Percentiles rank a stretch among this genome's conserved stretches.
Conservation (phyloP, 2,888 invertebrate genomes). For the Fragum fragum region DNA sequence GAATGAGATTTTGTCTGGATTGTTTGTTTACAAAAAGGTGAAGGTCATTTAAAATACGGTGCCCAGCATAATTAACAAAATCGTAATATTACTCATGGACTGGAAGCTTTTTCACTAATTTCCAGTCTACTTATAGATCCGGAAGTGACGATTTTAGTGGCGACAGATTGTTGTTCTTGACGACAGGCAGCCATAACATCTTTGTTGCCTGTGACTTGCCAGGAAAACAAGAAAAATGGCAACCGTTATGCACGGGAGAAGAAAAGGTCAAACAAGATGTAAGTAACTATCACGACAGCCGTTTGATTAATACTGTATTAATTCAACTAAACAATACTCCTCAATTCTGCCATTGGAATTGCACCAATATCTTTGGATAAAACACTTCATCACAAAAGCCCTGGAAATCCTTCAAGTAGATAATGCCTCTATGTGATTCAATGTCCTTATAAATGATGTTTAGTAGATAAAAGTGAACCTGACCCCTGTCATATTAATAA, state of each 20-base stretch:
- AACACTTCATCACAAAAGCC: too few relatives aligned
- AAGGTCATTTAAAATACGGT: conserved; percentile 32
- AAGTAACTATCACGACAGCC: background rate
- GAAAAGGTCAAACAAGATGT: conserved; percentile 40
- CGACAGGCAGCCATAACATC: conserved; percentile 62
- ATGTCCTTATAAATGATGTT: too few relatives aligned
- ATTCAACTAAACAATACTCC: too few relatives aligned
- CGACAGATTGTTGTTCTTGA: conserved; percentile 76
- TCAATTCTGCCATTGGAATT: too few relatives aligned
- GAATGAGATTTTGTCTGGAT: too few relatives aligned
- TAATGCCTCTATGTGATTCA: too few relatives aligned
- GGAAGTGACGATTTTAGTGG: conserved; percentile 72
- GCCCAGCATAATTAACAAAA: background rate
- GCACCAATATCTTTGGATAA: too few relatives aligned
- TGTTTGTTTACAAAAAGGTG: conserved; percentile 43
- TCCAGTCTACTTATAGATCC: background rate
- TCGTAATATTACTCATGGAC: background rate
- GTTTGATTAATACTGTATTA: too few relatives aligned
- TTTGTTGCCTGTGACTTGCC: background rate
- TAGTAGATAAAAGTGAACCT: too few relatives aligned
- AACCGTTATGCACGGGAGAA: conserved; percentile 79
- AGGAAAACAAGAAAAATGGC: conserved; percentile 70
- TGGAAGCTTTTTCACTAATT: too few relatives aligned
- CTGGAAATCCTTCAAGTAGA: too few relatives aligned
- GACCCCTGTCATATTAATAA: too few relatives aligned